These are phyloP conservation scores for Illadopsis cleaveri DNA, from an alignment of 2,113 vertebrate genomes.

Conservation along the genomic window DNA sequence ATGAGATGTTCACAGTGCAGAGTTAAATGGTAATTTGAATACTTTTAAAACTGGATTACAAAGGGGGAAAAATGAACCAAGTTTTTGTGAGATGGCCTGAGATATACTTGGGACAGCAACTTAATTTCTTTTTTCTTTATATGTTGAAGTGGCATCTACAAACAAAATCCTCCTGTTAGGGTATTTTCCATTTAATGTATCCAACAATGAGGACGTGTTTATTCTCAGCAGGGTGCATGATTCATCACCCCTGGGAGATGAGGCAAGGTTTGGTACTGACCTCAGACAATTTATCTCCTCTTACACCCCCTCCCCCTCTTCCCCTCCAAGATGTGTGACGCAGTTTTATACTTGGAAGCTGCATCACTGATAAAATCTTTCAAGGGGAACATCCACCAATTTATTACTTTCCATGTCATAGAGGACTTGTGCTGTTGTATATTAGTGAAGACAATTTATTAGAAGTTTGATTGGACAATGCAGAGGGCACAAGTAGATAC, in stretches of 20 bases:
- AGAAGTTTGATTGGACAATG: background rate
- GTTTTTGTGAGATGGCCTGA: background rate
- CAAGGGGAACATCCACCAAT: background rate
- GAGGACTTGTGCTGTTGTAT: background rate
- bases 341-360: slow-evolving; percentile 46
- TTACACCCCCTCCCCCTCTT: background rate
- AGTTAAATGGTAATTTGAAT: background rate
- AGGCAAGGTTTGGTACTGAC: slow-evolving; percentile 59
- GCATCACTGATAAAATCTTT: slow-evolving; percentile 45
- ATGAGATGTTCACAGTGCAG: background rate
- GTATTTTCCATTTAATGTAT: background rate
- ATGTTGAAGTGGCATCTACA: background rate
- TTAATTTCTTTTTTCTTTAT: slow-evolving; percentile 8
- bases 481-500: background rate
- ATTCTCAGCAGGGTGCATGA: slow-evolving; percentile 39
- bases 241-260: slow-evolving; percentile 57
- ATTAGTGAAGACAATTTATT: background rate
- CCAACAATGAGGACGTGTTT: background rate
- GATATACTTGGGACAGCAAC: background rate
- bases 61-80: background rate
- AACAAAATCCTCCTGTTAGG: background rate
- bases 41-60: background rate
- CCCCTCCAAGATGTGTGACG: background rate
- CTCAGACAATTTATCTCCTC: slow-evolving; percentile 12
- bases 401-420: background rate